A percentile compares a stretch with the other conserved stretches of the same genome.
phyloP scores from a whole-genome alignment of 2,888 invertebrate genomes.

The Sinotaia quadrata region DNA sequence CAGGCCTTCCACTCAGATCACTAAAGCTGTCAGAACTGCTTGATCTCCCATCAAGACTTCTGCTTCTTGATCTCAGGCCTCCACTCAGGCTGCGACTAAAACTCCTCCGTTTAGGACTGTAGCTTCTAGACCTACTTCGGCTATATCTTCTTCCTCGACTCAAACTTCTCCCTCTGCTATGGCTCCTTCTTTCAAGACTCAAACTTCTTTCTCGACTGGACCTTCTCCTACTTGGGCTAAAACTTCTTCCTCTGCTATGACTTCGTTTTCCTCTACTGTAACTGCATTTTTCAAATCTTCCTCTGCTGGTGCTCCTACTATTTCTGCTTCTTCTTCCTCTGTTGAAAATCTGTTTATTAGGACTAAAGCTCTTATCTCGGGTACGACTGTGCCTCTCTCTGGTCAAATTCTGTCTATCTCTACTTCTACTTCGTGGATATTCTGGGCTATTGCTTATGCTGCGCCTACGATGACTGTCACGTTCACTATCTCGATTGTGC shows the following conservation, averaged over 20 bases:
- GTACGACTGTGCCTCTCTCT: slow-evolving; percentile 3
- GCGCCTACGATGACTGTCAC: not conserved
- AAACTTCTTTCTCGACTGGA: slow-evolving; percentile 6
- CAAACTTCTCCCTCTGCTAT: not conserved
- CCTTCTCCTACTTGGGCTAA: slow-evolving; percentile 18
- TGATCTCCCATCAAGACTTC: slow-evolving; percentile 2
- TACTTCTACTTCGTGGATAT: not conserved
- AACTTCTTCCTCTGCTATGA: slow-evolving; percentile 29
- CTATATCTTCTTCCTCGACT: slow-evolving; percentile 8
- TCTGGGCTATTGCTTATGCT: slow-evolving; percentile 6
- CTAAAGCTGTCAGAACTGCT: not conserved
- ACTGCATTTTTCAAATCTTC: slow-evolving; percentile 6
- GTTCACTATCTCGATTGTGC: not conserved
- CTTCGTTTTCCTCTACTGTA: slow-evolving; percentile 29
- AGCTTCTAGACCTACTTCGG: not conserved
- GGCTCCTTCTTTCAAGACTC: not conserved
- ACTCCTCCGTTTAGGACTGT: not conserved
- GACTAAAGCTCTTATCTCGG: not conserved
- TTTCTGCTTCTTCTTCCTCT: slow-evolving; percentile 12
- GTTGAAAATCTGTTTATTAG: slow-evolving; percentile 10
- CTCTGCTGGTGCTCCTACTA: slow-evolving; percentile 15
- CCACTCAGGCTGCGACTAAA: slow-evolving; percentile 3
- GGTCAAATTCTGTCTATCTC: not conserved
- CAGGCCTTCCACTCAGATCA: slow-evolving; percentile 7
- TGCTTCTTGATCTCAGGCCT: slow-evolving; percentile 2